Evolutionary conservation across 2,113 vertebrate genomes (phyloP), one percentile per base, ranked within the genome.

Genomic region (Heloderma charlesbogerti): DNA sequence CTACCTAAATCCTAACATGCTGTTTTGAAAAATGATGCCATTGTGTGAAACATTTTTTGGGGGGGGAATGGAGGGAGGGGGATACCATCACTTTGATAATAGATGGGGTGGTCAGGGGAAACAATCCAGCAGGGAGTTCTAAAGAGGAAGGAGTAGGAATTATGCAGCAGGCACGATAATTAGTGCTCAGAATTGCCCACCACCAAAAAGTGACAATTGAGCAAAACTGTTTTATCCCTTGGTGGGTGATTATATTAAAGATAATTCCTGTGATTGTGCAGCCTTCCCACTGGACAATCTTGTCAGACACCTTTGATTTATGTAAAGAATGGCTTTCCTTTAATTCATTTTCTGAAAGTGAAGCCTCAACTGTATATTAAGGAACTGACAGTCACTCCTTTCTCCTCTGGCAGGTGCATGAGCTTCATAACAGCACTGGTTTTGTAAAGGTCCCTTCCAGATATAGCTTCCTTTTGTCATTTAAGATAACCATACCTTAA

Each of bases 241-340:
- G 48, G 74, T 79, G 81, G 74, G 63, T 72, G 60, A 69, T 88
- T 91, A 69, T 89, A 91, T 89, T 93, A 92, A 95, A 94, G 92
- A 94, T 94, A 96, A 95, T 95, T 94, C 93, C 92, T 81, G 69
- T 94, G 93, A 96, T 54, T 95, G 94, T 95, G 88, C 79, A 90
- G 86, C 92, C 89, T 93, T 96, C 92, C 92, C 90, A 25, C 88
- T 93, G 91, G 93, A 93, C 91, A 91, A 90, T 92, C 84, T 87
- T 91, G 67, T 60, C 54, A 66, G 63, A 82, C 31, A n/a, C 43
- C 31, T 51, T 77, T 77, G 45, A 80, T 29, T 82, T 77, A 15
- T 54, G 25, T 31, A 66, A 74, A 57, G 29, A 90, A n/a, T 27
- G 12, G 1, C 18, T 90, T 75, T n/a, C 40, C 37, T 82, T 87